Conservation (phyloP, 30 jellyfish, hydroid and myxozoan species). For the Turritopsis rubra region DNA sequence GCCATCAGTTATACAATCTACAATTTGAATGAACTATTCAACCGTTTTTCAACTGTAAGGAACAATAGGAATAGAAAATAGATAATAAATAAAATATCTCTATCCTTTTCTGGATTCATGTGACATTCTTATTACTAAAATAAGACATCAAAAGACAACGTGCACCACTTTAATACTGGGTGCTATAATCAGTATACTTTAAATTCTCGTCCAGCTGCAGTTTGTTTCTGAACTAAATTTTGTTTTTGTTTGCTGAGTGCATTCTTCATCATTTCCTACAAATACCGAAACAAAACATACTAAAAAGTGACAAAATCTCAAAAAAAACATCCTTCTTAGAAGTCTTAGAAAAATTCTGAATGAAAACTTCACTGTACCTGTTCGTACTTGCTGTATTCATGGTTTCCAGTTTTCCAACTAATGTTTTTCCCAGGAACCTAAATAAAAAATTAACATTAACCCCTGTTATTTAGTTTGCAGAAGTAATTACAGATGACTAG, state of each 20-base stretch:
- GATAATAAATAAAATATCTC: no score
- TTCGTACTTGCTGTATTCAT: slow-evolving; percentile 55
- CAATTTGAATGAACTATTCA: no score
- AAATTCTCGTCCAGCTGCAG: slow-evolving; percentile 79
- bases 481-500: no score
- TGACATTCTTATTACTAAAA: no score
- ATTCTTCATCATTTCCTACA: slow-evolving; percentile 60
- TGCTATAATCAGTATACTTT: background rate
- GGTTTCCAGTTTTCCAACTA: slow-evolving; percentile 51
- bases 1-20: no score
- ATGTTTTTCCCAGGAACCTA: slow-evolving; percentile 18
- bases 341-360: background rate
- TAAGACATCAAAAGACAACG: no score
- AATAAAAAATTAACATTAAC: background rate
- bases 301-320: background rate
- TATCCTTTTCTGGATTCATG: no score
- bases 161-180: background rate
- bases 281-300: background rate
- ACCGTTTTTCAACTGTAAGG: no score
- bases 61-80: no score
- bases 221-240: slow-evolving; percentile 63
- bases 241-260: slow-evolving; percentile 62
- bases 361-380: slow-evolving; percentile 42
- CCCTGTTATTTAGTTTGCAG: no score
- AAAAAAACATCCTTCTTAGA: background rate